phyloP scores from a whole-genome alignment of 35 echinoderm and acorn worm species.

The Apostichopus japonicus region DNA sequence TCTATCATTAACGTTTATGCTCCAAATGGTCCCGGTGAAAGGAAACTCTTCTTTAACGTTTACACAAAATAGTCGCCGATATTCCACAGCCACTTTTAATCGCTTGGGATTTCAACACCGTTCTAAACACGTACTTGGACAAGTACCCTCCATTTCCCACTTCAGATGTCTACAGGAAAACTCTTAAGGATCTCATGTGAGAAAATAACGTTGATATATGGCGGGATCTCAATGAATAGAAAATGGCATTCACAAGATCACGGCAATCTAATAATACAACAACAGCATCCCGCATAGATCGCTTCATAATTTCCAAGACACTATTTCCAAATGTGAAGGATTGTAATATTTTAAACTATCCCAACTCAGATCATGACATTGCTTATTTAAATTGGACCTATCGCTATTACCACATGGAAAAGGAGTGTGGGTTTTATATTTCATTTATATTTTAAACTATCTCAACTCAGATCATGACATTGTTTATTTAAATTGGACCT shows the following conservation, averaged over 20 bases:
- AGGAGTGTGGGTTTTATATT: background rate
- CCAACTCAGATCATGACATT: background rate
- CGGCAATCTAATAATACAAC: background rate
- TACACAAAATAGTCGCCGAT: background rate
- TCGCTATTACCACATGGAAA: background rate
- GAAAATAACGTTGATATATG: background rate
- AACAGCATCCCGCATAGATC: background rate
- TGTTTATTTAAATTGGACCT: background rate
- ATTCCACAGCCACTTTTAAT: background rate
- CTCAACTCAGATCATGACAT: background rate
- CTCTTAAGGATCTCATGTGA: background rate
- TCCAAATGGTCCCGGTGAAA: background rate
- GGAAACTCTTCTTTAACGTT: too few species aligned
- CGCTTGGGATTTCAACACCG: background rate
- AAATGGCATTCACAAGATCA: background rate
- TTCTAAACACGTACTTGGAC: background rate
- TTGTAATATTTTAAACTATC: background rate
- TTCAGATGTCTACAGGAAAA: background rate
- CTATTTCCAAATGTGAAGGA: background rate
- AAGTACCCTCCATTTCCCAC: background rate
- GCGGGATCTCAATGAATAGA: background rate
- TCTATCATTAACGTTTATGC: conserved; percentile 1
- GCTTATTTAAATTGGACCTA: background rate
- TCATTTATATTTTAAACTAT: background rate
- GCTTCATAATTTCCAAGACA: background rate